Evolutionary conservation across 2,888 invertebrate genomes (phyloP).

Genomic region (Leptinotarsa haldemani): DNA sequence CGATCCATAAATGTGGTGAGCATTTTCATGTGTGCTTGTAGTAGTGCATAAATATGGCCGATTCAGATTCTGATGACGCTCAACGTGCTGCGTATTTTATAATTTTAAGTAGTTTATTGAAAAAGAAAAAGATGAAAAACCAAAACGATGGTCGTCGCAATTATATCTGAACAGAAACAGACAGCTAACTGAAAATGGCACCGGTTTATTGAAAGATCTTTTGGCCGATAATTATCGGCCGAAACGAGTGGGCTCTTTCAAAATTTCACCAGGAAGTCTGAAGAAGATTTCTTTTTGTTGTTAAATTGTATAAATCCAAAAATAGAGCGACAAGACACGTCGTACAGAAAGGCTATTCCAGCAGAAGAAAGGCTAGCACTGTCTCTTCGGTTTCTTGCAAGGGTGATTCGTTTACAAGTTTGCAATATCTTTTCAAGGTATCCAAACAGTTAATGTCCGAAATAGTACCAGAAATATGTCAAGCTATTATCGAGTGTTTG

Average conservation of each 20-base stretch:
- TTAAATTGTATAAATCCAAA: conserved; percentile 24
- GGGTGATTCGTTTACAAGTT: conserved; percentile 13
- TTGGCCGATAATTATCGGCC: conserved; percentile 6
- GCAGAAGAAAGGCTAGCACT: conserved; percentile 15
- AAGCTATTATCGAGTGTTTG: conserved; percentile 1
- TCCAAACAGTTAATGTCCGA: conserved; percentile 9
- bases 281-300: conserved; percentile 21
- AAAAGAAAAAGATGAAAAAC: conserved; percentile 21
- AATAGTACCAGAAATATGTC: conserved; percentile 15
- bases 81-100: conserved; percentile 3
- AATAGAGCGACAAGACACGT: conserved; percentile 14
- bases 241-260: conserved; percentile 21
- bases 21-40: conserved; percentile 16
- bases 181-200: background rate
- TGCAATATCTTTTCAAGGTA: conserved; percentile 11
- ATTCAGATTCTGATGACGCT: conserved; percentile 22
- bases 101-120: conserved; percentile 10
- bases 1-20: conserved; percentile 22
- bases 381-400: conserved; percentile 17
- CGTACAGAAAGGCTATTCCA: conserved; percentile 19
- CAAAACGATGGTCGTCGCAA: conserved; percentile 20
- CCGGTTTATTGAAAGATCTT: background rate
- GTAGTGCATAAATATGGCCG: conserved; percentile 22
- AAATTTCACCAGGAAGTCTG: conserved; percentile 21
- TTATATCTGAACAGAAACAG: background rate